Evolutionary conservation across 2,797 vertebrate species (phyloP).

Genomic region (Pelodytes ibericus): DNA sequence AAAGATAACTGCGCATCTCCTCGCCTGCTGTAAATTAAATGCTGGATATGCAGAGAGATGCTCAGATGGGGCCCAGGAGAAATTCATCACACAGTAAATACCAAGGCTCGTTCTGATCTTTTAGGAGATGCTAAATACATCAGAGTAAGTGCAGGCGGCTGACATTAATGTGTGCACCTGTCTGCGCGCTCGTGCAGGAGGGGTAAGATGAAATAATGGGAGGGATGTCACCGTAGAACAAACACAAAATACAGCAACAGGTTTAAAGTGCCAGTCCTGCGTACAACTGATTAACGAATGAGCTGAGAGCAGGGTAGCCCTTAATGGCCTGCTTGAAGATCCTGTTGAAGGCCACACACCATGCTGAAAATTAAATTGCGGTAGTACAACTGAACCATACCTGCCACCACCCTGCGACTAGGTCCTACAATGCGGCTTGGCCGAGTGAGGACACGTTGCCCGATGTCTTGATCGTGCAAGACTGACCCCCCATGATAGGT

Average conservation of each 20-base stretch:
- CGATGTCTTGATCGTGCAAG: too few relatives aligned
- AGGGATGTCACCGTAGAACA: constrained; percentile 14
- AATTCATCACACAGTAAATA: constrained; percentile 52
- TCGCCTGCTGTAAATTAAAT: constrained; percentile 45
- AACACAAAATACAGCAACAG: not conserved
- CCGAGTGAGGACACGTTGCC: too few relatives aligned
- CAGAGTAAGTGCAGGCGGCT: constrained; percentile 54
- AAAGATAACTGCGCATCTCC: constrained; percentile 43
- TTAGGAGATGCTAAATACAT: constrained; percentile 58
- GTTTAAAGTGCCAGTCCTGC: not conserved
- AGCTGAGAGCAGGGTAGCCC: not conserved
- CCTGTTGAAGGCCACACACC: too few relatives aligned
- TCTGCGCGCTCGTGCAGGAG: constrained; percentile 19
- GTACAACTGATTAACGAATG: not conserved
- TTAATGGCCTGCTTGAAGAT: too few relatives aligned
- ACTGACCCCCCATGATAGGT: too few relatives aligned
- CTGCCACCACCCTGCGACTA: too few relatives aligned
- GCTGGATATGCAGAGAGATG: constrained; percentile 33
- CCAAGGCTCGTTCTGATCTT: constrained; percentile 54
- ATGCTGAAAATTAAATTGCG: too few relatives aligned
- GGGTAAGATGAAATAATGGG: constrained; percentile 35
- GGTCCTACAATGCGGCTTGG: too few relatives aligned
- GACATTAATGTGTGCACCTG: constrained; percentile 43
- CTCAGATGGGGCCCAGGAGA: constrained; percentile 44
- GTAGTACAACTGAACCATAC: too few relatives aligned